These are phyloP conservation scores for Desoria tigrina DNA, from an alignment of 2,888 invertebrate genomes.

Conservation along the genomic window DNA sequence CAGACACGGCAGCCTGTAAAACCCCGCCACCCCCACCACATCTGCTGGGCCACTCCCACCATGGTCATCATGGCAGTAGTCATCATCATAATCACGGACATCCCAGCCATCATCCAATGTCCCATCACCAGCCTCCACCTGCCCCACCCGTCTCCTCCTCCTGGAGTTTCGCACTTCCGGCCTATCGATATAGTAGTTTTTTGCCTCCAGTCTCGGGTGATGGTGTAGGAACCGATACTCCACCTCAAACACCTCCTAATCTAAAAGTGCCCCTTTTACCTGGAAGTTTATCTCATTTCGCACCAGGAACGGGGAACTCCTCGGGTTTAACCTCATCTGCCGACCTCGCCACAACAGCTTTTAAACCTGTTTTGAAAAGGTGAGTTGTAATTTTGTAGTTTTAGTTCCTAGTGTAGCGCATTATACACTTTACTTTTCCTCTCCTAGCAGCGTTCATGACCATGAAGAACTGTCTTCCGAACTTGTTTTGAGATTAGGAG, in stretches of 20 bases:
- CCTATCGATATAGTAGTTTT: conserved; percentile 54
- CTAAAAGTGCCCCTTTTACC: conserved; percentile 84
- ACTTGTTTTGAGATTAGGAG: too few relatives aligned
- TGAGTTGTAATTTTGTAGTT: conserved; percentile 58
- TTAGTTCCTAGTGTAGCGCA: too few relatives aligned
- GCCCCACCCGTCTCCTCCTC: conserved; percentile 62
- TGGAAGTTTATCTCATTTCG: conserved; percentile 61
- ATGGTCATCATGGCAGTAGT: conserved; percentile 56
- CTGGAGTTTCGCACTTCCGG: conserved; percentile 63
- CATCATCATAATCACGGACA: conserved; percentile 31
- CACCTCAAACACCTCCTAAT: conserved; percentile 75
- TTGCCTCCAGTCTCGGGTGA: conserved; percentile 47
- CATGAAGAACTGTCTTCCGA: too few relatives aligned
- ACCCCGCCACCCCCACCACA: conserved; percentile 67
- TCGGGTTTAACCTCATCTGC: conserved; percentile 55
- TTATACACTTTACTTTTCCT: too few relatives aligned
- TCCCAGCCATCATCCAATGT: conserved; percentile 38
- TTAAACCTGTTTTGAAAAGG: conserved; percentile 90
- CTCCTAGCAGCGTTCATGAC: too few relatives aligned
- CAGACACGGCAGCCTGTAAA: conserved; percentile 90
- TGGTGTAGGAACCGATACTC: conserved; percentile 44
- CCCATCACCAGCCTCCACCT: conserved; percentile 56
- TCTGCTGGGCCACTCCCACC: conserved; percentile 44
- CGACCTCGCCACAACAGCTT: conserved; percentile 64
- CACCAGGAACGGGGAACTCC: conserved; percentile 48